Percentiles rank a stretch among this genome's conserved stretches.
Evolutionary conservation across 2,888 invertebrate genomes (phyloP).

Genomic region (Ethmia dodecea): DNA sequence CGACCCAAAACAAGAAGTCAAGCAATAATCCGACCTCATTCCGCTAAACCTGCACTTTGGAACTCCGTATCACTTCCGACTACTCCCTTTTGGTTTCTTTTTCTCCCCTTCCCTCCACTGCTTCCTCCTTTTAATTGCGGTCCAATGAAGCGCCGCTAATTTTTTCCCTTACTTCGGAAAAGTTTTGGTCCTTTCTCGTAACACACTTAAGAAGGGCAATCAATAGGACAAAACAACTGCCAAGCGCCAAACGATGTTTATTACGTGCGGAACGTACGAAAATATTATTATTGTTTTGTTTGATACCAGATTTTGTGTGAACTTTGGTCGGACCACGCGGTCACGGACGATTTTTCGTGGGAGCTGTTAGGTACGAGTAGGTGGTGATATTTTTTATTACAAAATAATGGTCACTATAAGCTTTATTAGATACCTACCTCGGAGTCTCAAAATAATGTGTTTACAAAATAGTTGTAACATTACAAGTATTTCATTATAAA

Average conservation of each 20-base stretch:
- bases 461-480: too few relatives aligned
- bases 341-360: too few relatives aligned
- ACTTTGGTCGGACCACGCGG: too few relatives aligned
- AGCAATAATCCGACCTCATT: constrained; percentile 21
- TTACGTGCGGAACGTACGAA: constrained; percentile 28
- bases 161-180: constrained; percentile 27
- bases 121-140: constrained; percentile 71
- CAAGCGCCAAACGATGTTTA: constrained; percentile 35
- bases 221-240: constrained; percentile 46
- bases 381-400: too few relatives aligned
- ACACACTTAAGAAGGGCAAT: constrained; percentile 30
- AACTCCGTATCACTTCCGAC: constrained; percentile 42
- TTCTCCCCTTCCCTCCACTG: constrained; percentile 13
- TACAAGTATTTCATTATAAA: too few relatives aligned
- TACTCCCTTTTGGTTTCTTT: too few relatives aligned
- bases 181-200: constrained; percentile 12
- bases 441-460: too few relatives aligned
- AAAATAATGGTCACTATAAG: too few relatives aligned
- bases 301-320: too few relatives aligned
- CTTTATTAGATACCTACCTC: too few relatives aligned
- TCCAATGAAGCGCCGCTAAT: constrained; percentile 69
- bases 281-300: constrained; percentile 21
- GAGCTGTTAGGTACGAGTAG: too few relatives aligned
- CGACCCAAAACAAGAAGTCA: constrained; percentile 3
- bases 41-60: constrained; percentile 12